These are phyloP conservation scores for Nephotettix cincticeps DNA, from an alignment of 1,140 invertebrate genomes.

Conservation along the genomic window DNA sequence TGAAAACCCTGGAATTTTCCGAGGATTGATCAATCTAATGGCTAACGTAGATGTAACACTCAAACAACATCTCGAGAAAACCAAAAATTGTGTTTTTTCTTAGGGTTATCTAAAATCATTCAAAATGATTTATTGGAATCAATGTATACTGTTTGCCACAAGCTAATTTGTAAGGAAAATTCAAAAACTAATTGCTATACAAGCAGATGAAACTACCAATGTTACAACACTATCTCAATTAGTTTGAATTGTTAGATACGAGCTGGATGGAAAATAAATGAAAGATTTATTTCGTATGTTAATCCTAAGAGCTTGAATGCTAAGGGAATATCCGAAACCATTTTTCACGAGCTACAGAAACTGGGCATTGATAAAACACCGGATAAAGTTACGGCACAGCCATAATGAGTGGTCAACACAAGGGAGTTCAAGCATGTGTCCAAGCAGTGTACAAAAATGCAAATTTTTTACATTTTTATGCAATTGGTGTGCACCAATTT, in stretches of 20 bases:
- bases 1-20: neutral
- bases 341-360: neutral
- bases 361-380: too few species aligned
- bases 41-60: neutral
- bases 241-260: neutral
- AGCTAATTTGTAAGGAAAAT: neutral
- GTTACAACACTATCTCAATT: neutral
- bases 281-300: constrained; percentile 2
- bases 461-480: neutral
- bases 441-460: neutral
- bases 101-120: neutral
- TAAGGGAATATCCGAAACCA: neutral
- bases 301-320: neutral
- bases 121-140: constrained; percentile 16
- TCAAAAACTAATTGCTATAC: neutral
- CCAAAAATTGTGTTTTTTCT: neutral
- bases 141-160: neutral
- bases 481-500: too few species aligned
- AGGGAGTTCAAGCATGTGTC: neutral
- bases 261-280: neutral
- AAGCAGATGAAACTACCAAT: neutral
- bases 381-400: too few species aligned
- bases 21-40: neutral
- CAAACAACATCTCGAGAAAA: neutral
- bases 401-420: neutral